Evolutionary conservation across 1,140 invertebrate species (phyloP).

Genomic region (Ceratina japonica): DNA sequence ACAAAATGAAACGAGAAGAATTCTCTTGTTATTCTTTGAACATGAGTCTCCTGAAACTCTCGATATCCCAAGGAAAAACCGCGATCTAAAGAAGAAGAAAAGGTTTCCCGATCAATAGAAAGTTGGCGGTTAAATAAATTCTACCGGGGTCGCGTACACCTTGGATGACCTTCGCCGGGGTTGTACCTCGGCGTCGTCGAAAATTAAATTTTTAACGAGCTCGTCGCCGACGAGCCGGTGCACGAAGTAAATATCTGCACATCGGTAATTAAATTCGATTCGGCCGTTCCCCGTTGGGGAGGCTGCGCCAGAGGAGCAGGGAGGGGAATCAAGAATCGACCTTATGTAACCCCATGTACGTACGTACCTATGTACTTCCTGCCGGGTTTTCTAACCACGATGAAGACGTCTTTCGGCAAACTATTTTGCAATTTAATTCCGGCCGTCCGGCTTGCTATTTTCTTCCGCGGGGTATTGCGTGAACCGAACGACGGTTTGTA

Average conservation of each 20-base stretch:
- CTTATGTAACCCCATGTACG: background rate
- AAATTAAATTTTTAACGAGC: conserved; percentile 73
- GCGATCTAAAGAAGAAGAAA: background rate
- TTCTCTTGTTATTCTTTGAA: no score
- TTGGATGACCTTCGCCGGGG: conserved; percentile 47
- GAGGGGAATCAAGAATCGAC: background rate
- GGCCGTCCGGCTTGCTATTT: background rate
- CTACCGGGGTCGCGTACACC: conserved; percentile 31
- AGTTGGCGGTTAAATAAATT: conserved; percentile 45
- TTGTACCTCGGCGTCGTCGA: conserved; percentile 42
- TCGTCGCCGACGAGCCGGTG: conserved; percentile 48
- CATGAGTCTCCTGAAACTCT: no score
- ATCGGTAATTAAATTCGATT: conserved; percentile 75
- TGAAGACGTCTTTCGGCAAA: conserved; percentile 57
- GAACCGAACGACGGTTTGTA: background rate
- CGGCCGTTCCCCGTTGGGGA: conserved; percentile 38
- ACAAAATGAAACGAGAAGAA: no score
- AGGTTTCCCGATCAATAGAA: background rate
- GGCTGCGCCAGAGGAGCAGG: background rate
- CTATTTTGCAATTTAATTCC: conserved; percentile 69
- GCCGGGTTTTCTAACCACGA: conserved; percentile 6
- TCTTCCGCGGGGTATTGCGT: background rate
- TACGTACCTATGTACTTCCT: background rate
- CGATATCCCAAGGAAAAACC: no score
- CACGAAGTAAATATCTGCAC: conserved; percentile 72